These are phyloP conservation scores for Pollenia labialis DNA, from an alignment of 2,888 invertebrate genomes.

Conservation along the genomic window DNA sequence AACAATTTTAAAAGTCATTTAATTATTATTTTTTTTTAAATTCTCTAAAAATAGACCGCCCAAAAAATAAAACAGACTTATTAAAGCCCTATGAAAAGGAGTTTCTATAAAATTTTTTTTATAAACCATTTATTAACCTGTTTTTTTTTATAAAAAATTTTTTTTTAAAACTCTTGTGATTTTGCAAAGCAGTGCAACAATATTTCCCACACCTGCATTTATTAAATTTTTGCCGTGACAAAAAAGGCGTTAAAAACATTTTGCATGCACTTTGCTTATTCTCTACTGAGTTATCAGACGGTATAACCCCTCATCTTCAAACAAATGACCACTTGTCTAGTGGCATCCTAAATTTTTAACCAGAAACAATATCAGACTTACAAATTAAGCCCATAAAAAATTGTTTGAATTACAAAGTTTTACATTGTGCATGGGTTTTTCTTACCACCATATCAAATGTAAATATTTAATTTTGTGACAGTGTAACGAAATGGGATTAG, in stretches of 20 bases:
- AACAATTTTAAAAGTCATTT: no score
- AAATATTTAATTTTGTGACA: conserved; percentile 83
- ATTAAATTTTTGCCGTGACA: neutral
- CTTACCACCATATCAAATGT: conserved; percentile 75
- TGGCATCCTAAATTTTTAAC: conserved; percentile 79
- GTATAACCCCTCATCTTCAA: neutral
- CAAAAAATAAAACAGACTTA: no score
- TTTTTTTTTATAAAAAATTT: neutral
- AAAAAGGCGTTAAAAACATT: conserved; percentile 14
- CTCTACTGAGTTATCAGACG: no score
- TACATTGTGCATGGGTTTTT: conserved; percentile 35
- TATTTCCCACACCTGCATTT: conserved; percentile 26
- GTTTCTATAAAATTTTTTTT: no score
- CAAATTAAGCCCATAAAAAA: conserved; percentile 72
- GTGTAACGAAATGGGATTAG: conserved; percentile 81
- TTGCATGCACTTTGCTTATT: neutral
- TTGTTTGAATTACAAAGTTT: conserved; percentile 47
- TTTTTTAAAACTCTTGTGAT: neutral
- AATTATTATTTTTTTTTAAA: no score
- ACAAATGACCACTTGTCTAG: conserved; percentile 58
- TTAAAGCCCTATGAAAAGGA: no score
- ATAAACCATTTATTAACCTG: no score
- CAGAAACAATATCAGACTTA: conserved; percentile 79
- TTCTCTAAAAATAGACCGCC: no score
- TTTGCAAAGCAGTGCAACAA: neutral